Conservation (phyloP, 2,113 vertebrate species). For the Ophthalmolycus amberensis region DNA sequence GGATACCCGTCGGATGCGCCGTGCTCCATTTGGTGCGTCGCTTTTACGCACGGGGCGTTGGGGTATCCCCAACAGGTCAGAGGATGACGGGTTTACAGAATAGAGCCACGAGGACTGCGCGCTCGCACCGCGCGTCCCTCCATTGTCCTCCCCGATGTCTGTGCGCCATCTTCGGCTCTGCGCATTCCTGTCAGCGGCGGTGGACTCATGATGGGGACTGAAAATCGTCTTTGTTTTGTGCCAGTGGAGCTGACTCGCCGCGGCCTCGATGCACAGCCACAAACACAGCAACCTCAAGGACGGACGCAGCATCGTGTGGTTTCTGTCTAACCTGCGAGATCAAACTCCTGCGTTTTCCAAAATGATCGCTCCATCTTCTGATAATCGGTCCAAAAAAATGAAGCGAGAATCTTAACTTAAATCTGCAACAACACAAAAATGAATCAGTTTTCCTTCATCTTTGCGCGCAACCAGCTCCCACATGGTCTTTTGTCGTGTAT, state of each 20-base stretch:
- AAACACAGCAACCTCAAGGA: constrained; percentile 43
- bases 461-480: neutral
- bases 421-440: neutral
- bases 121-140: neutral
- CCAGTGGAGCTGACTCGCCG: constrained; percentile 19
- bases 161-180: constrained; percentile 47
- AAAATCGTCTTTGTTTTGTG: constrained; percentile 46
- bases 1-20: too few relatives aligned
- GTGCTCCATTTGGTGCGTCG: neutral
- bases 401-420: neutral
- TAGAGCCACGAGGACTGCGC: neutral
- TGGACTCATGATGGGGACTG: constrained; percentile 43
- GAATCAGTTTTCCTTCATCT: constrained; percentile 2
- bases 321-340: constrained; percentile 28
- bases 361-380: constrained; percentile 47
- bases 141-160: constrained; percentile 2
- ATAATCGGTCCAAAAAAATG: neutral
- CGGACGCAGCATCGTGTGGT: constrained; percentile 51
- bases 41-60: constrained; percentile 45
- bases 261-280: constrained; percentile 65
- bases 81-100: neutral
- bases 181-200: constrained; percentile 38
- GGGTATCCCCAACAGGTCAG: neutral
- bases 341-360: neutral
- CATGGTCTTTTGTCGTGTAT: neutral